Percentiles rank a stretch among this genome's conserved stretches.
Conservation (phyloP, 2,113 vertebrate genomes). For the Paralichthys olivaceus region DNA sequence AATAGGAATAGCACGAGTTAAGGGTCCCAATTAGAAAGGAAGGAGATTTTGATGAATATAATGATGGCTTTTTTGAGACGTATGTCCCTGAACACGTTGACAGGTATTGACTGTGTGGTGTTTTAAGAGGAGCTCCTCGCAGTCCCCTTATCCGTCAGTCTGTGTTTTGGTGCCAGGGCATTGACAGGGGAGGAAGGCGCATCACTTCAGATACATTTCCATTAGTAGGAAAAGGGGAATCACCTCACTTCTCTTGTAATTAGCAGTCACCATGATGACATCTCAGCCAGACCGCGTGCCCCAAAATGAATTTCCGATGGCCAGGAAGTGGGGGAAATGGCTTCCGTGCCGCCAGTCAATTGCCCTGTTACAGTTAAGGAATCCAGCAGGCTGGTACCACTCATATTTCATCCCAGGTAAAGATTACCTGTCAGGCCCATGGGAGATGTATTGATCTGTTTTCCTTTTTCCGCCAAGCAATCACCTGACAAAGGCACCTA, state of each 20-base stretch:
- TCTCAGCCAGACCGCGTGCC: slow-evolving; percentile 47
- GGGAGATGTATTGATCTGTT: slow-evolving; percentile 90
- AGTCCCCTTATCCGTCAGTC: slow-evolving; percentile 43
- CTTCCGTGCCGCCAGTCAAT: slow-evolving; percentile 79
- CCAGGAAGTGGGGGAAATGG: slow-evolving; percentile 68
- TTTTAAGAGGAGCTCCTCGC: slow-evolving; percentile 63
- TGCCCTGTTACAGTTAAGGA: slow-evolving; percentile 86
- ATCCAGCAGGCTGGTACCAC: slow-evolving; percentile 81
- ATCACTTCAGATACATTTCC: slow-evolving; percentile 60
- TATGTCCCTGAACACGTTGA: slow-evolving; percentile 46
- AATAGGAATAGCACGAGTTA: slow-evolving; percentile 19
- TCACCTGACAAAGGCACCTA: slow-evolving; percentile 88
- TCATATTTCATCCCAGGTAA: slow-evolving; percentile 88
- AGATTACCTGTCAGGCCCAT: slow-evolving; percentile 88
- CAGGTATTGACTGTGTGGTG: slow-evolving; percentile 55
- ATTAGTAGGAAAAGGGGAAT: slow-evolving; percentile 48
- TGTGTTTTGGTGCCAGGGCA: slow-evolving; percentile 61
- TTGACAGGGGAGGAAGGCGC: slow-evolving; percentile 60
- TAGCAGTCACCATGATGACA: slow-evolving; percentile 75
- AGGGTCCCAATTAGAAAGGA: slow-evolving; percentile 43
- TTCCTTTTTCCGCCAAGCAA: slow-evolving; percentile 86
- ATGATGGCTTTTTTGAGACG: slow-evolving; percentile 41
- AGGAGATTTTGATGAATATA: slow-evolving; percentile 46
- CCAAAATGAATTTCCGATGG: slow-evolving; percentile 76
- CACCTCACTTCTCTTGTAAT: slow-evolving; percentile 72